Conservation (phyloP, 2,113 vertebrate genomes). For the Guaruba guarouba region DNA sequence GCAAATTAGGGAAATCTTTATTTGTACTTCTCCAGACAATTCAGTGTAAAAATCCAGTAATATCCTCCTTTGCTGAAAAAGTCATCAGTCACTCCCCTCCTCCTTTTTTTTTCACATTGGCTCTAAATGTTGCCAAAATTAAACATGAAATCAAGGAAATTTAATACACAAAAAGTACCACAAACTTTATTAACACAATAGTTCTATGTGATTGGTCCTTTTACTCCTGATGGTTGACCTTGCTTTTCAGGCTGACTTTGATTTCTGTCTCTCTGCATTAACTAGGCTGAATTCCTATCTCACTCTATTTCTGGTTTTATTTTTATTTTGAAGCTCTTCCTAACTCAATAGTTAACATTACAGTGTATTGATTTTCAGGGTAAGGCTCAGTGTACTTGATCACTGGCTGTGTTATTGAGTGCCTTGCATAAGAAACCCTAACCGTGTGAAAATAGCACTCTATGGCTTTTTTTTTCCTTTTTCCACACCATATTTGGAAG, state of each 20-base stretch:
- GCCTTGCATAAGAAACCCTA: neutral
- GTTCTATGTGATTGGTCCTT: neutral
- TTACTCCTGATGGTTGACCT: neutral
- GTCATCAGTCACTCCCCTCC: neutral
- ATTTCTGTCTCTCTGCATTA: neutral
- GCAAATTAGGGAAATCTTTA: neutral
- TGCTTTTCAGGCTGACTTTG: neutral
- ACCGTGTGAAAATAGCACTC: slow-evolving; percentile 28
- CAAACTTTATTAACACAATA: neutral
- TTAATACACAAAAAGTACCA: neutral
- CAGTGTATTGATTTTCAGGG: neutral
- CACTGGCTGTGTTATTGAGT: neutral
- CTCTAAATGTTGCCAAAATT: neutral
- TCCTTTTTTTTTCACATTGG: neutral
- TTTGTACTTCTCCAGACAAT: neutral
- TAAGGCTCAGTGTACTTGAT: neutral
- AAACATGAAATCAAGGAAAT: neutral
- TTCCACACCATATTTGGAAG: slow-evolving; percentile 61
- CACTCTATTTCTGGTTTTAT: neutral
- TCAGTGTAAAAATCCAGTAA: neutral
- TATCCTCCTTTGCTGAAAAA: neutral
- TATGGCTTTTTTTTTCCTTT: neutral
- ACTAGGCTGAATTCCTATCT: neutral
- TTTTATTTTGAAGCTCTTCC: neutral
- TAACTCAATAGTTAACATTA: neutral